Evolutionary conservation across 1,140 invertebrate genomes (phyloP), one percentile per base, ranked within the genome.

Genomic region (Drosophila sp.): DNA sequence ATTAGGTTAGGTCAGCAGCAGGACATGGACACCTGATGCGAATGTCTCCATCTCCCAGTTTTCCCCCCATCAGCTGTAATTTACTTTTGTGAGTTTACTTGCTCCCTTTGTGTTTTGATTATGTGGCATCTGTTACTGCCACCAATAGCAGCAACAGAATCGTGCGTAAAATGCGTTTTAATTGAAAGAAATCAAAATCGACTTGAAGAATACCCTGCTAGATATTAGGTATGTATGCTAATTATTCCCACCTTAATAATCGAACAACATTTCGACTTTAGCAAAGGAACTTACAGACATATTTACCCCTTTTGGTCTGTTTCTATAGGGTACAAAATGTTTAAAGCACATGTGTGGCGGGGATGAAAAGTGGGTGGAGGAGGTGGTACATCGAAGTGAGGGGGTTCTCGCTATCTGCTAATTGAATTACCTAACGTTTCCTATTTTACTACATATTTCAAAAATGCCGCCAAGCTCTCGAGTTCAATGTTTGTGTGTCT

Each of bases 111-210:
- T 68, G 66, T 57, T 71, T 70, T 72, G 68, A 72, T 85, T 74
- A 65, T 35, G 70, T 70, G 83, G 84, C 83, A 87, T 87, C 79
- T 87, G 84, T 61, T 83, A 71, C 77, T 69, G 69, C 72, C 66
- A 72, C 67, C 55, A 29, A 40, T 23, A n/a, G 54, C 6, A 50
- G 44, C 40, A 47, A 33, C 44, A 57, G 32, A 66, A 65, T 61
- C 33, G 67, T 86, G 82, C 79, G 76, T 86, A 79, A 82, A 79
- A 76, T 86, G 83, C 83, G 84, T 79, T 87, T 87, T 83, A 86
- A 87, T 87, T 87, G 79, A 89, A 83, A 73, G 80, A 83, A 89
- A 87, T 87, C 76, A 89, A 74, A 66, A 3, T 27, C 3, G 44
- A 27, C 25, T 27, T 27, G 1, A 3, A 0, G 8, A 50, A 50